Evolutionary conservation across 1,140 invertebrate species (phyloP).

Genomic region (Eupeodes corollae): DNA sequence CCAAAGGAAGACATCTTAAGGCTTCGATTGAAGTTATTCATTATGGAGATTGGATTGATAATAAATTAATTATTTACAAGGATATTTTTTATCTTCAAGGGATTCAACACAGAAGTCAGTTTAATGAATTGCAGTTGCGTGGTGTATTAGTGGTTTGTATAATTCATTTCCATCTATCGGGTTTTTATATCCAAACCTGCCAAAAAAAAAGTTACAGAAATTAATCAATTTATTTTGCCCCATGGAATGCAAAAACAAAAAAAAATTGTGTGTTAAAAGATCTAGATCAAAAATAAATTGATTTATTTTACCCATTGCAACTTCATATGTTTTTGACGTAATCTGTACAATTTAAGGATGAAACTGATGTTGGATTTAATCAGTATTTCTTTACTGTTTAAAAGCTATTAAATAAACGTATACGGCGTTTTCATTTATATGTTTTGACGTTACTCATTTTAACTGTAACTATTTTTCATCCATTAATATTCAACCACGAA

Average conservation of each 20-base stretch:
- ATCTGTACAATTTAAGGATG: background rate
- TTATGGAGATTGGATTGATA: background rate
- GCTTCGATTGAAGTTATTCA: background rate
- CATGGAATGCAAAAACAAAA: too few species aligned
- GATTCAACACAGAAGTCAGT: conserved; percentile 16
- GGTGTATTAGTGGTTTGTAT: conserved; percentile 25
- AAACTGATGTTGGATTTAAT: background rate
- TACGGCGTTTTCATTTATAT: too few species aligned
- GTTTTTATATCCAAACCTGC: background rate
- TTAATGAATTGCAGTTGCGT: conserved; percentile 19
- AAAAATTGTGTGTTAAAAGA: too few species aligned
- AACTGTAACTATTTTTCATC: too few species aligned
- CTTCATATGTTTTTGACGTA: background rate
- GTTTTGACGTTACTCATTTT: too few species aligned
- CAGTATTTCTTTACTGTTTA: background rate
- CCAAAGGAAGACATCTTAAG: conserved; percentile 22
- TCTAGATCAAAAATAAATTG: too few species aligned
- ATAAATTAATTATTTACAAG: background rate
- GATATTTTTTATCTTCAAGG: conserved; percentile 21
- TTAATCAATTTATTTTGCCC: too few species aligned
- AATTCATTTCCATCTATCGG: background rate
- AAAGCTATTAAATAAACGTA: background rate
- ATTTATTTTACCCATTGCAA: background rate
- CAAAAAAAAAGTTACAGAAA: too few species aligned
- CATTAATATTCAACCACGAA: background rate